Conservation (phyloP, 2,797 vertebrate species). For the Hoplostethus mediterraneus region DNA sequence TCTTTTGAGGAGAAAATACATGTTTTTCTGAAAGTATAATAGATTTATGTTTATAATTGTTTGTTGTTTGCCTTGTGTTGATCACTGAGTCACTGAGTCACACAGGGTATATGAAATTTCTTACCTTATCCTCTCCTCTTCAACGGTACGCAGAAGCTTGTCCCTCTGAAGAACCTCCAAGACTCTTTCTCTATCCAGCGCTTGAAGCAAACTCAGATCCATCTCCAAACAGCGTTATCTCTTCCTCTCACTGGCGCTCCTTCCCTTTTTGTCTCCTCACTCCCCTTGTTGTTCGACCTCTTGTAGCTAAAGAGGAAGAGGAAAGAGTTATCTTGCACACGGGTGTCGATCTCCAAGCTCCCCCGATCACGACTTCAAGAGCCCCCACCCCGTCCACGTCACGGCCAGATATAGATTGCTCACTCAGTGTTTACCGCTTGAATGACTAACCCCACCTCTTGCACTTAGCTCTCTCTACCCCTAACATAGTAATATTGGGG, state of each 20-base stretch:
- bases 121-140: slow-evolving; percentile 93
- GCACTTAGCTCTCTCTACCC: background rate
- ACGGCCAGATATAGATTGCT: slow-evolving; percentile 26
- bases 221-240: slow-evolving; percentile 61
- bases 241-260: slow-evolving; percentile 20
- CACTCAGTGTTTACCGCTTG: slow-evolving; percentile 3
- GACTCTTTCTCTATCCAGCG: slow-evolving; percentile 85
- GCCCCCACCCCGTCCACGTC: slow-evolving; percentile 9
- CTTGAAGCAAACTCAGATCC: slow-evolving; percentile 87
- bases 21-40: too few relatives aligned
- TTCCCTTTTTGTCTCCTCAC: slow-evolving; percentile 25
- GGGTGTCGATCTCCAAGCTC: background rate
- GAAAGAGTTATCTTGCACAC: slow-evolving; percentile 4
- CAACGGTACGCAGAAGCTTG: slow-evolving; percentile 83
- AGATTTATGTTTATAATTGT: too few relatives aligned
- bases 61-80: too few relatives aligned
- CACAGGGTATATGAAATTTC: slow-evolving; percentile 3
- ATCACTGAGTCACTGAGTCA: too few relatives aligned
- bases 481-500: background rate
- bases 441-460: slow-evolving; percentile 7
- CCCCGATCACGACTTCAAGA: slow-evolving; percentile 15
- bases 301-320: slow-evolving; percentile 24
- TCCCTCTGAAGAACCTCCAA: slow-evolving; percentile 92
- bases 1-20: too few relatives aligned
- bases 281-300: slow-evolving; percentile 4